phyloP scores from a whole-genome alignment of 1,140 invertebrate species.

The Atta texana region DNA sequence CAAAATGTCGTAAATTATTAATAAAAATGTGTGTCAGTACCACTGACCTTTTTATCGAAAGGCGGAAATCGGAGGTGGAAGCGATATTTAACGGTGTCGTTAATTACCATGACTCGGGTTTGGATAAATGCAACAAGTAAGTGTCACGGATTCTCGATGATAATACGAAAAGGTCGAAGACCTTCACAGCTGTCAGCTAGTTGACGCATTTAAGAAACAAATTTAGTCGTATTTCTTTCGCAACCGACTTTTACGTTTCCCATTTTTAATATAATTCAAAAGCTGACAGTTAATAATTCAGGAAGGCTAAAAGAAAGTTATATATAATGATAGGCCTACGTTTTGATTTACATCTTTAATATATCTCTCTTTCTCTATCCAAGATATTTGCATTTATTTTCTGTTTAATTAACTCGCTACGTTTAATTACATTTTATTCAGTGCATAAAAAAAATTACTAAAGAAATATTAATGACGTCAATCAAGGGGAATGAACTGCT shows the following conservation, averaged over 20 bases:
- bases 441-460: not conserved
- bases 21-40: not conserved
- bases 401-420: not conserved
- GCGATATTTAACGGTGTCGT: conserved; percentile 60
- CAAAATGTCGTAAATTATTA: not conserved
- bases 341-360: not conserved
- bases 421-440: not conserved
- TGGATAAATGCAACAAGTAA: conserved; percentile 83
- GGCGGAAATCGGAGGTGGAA: conserved; percentile 33
- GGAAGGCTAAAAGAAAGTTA: not conserved
- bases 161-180: conserved; percentile 80
- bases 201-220: conserved; percentile 38
- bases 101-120: conserved; percentile 66
- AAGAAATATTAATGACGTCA: not conserved
- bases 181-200: conserved; percentile 50
- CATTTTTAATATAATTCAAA: not conserved
- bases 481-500: not conserved
- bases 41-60: conserved; percentile 6
- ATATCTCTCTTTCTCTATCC: not conserved
- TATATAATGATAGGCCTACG: not conserved
- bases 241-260: not conserved
- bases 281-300: not conserved
- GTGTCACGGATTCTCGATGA: conserved; percentile 69
- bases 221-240: conserved; percentile 22
- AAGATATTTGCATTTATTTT: not conserved